Conservation (phyloP, 2,113 vertebrate species). For the Cyanoderma ruficeps region DNA sequence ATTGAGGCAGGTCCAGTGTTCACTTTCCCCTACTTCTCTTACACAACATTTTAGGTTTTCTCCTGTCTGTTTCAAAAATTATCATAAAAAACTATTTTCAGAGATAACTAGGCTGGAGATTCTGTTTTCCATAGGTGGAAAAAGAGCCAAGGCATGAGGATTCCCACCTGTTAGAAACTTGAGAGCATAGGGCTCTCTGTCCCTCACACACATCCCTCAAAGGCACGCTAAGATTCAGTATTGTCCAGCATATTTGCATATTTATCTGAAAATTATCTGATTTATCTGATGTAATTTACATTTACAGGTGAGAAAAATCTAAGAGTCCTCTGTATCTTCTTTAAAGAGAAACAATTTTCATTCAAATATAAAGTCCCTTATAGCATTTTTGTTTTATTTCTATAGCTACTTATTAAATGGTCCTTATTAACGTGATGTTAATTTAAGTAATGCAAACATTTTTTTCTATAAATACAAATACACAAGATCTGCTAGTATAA, state of each 20-base stretch:
- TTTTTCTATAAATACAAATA: background rate
- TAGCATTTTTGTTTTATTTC: background rate
- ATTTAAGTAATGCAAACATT: background rate
- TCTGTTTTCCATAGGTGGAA: background rate
- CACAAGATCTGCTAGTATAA: background rate
- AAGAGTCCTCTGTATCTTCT: background rate
- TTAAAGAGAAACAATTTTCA: background rate
- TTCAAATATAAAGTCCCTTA: background rate
- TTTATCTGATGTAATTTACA: background rate
- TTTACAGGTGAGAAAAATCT: background rate
- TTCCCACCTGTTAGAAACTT: background rate
- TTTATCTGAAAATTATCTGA: background rate
- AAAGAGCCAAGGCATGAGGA: background rate
- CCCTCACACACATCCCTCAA: background rate
- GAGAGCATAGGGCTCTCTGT: background rate
- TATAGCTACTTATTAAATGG: background rate
- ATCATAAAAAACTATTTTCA: background rate
- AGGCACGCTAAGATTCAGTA: background rate
- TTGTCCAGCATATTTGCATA: background rate
- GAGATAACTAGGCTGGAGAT: background rate
- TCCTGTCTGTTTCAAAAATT: background rate
- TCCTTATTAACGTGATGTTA: background rate
- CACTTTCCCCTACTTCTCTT: background rate
- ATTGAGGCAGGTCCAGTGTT: background rate
- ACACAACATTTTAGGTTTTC: background rate